phyloP scores from a whole-genome alignment of 2,888 invertebrate species.

The Ypsolopha sequella region DNA sequence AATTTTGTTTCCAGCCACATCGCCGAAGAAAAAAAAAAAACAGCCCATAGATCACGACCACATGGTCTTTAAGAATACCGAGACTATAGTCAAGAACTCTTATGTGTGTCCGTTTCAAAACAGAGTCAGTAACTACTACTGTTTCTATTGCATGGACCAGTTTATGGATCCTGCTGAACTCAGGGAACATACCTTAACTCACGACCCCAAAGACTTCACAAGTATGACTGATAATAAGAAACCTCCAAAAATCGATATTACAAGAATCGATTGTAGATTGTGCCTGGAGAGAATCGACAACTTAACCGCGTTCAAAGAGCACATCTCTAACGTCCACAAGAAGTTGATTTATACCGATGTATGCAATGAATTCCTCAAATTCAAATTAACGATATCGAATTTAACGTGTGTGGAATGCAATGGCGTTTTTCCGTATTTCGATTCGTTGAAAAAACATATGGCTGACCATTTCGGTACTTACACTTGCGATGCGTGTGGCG shows the following conservation, averaged over 20 bases:
- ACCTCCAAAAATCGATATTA: conserved; percentile 51
- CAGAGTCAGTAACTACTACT: conserved; percentile 52
- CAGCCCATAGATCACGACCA: conserved; percentile 29
- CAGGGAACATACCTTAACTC: conserved; percentile 42
- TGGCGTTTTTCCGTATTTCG: conserved; percentile 32
- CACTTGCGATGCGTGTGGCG: conserved; percentile 53
- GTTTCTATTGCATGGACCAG: conserved; percentile 54
- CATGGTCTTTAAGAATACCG: conserved; percentile 38
- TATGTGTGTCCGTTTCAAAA: conserved; percentile 52
- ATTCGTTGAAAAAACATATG: conserved; percentile 52
- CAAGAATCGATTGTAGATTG: conserved; percentile 42
- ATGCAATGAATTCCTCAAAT: conserved; percentile 38
- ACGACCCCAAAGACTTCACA: conserved; percentile 41
- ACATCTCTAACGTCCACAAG: conserved; percentile 28
- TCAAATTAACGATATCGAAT: conserved; percentile 29
- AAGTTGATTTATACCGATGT: conserved; percentile 21
- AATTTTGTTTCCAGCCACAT: conserved; percentile 10
- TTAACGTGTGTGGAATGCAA: conserved; percentile 33
- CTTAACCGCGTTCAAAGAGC: conserved; percentile 32
- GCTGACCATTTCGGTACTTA: conserved; percentile 51
- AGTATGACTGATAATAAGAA: conserved; percentile 44
- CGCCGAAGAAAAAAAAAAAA: conserved; percentile 17
- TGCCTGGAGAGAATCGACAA: conserved; percentile 31
- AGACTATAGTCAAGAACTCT: conserved; percentile 41
- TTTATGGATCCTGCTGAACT: conserved; percentile 50